phyloP scores from a whole-genome alignment of 2,797 vertebrate species.

The Varecia variegata region DNA sequence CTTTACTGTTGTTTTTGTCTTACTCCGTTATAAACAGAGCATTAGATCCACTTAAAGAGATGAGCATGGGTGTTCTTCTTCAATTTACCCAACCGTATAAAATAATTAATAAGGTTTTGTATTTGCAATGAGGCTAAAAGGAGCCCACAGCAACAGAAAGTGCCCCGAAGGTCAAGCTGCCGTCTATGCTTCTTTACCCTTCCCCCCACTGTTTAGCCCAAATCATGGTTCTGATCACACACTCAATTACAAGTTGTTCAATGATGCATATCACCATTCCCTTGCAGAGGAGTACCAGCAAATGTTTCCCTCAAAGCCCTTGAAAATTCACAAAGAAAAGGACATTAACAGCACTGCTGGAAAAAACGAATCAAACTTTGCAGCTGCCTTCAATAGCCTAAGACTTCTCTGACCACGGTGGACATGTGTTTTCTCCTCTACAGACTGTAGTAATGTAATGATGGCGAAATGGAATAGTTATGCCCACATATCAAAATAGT shows the following conservation, averaged over 20 bases:
- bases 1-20: background rate
- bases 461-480: background rate
- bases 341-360: background rate
- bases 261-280: background rate
- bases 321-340: constrained; percentile 18
- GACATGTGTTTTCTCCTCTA: background rate
- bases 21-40: background rate
- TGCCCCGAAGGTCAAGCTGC: background rate
- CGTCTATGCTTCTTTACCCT: background rate
- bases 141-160: background rate
- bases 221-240: background rate
- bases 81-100: background rate
- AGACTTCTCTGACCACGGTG: background rate
- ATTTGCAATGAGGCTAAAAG: background rate
- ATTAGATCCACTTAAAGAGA: background rate
- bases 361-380: background rate
- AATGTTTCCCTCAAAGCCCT: background rate
- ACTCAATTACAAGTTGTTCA: background rate
- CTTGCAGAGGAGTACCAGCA: background rate
- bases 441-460: background rate
- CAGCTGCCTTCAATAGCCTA: background rate
- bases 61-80: background rate
- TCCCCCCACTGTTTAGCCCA: background rate
- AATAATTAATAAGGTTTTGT: constrained; percentile 3
- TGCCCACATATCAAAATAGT: background rate